A percentile compares a stretch with the other conserved stretches of the same genome.
Evolutionary conservation across 2,888 invertebrate species (phyloP).

Genomic region (Osedax fenrisi): DNA sequence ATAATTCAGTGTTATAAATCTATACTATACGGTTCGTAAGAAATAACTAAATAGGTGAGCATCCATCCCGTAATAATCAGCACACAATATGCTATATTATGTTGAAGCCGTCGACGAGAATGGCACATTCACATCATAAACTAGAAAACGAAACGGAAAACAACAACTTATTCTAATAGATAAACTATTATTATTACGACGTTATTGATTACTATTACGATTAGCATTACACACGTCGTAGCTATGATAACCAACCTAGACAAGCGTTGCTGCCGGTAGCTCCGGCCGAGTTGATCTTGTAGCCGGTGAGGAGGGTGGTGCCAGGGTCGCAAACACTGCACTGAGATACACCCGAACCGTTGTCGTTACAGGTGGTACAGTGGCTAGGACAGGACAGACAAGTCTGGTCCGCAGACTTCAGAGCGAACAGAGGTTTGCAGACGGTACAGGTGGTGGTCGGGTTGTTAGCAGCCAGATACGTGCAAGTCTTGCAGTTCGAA

Average conservation of each 20-base stretch:
- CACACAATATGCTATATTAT: too few relatives aligned
- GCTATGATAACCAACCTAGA: background rate
- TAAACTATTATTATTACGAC: too few relatives aligned
- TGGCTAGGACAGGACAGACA: background rate
- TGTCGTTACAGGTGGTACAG: background rate
- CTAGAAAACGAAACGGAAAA: too few relatives aligned
- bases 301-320: background rate
- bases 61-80: too few relatives aligned
- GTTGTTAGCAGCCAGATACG: background rate
- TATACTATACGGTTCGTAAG: too few relatives aligned
- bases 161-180: too few relatives aligned
- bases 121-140: too few relatives aligned
- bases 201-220: too few relatives aligned
- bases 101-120: too few relatives aligned
- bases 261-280: background rate
- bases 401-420: background rate
- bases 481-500: background rate
- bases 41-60: too few relatives aligned
- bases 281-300: background rate
- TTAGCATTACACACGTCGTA: too few relatives aligned
- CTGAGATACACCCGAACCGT: background rate
- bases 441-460: background rate
- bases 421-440: background rate
- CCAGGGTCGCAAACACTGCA: background rate
- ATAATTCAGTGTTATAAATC: too few relatives aligned